Evolutionary conservation across 2,113 vertebrate species (phyloP).

Genomic region (Leucopternis melanops): DNA sequence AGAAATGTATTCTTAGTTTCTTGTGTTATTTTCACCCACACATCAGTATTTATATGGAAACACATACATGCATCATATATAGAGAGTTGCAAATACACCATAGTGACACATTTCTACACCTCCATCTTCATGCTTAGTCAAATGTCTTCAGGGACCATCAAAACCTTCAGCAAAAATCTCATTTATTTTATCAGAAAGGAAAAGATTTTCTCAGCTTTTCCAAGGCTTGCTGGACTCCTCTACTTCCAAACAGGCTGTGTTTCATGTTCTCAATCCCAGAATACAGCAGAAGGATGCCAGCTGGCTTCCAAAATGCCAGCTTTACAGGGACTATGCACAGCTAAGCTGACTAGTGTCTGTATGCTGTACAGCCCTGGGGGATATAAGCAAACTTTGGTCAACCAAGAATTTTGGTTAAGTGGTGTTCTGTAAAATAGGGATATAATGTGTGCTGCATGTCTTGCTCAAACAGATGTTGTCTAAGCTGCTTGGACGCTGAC

Average conservation of each 20-base stretch:
- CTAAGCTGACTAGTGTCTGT: constrained; percentile 11
- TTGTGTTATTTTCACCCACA: neutral
- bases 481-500: constrained; percentile 1
- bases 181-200: constrained; percentile 19
- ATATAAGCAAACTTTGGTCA: constrained; percentile 3
- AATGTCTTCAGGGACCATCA: neutral
- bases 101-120: neutral
- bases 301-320: constrained; percentile 46
- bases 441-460: neutral
- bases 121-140: neutral
- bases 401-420: constrained; percentile 29
- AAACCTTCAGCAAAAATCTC: constrained; percentile 6
- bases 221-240: constrained; percentile 9
- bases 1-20: neutral
- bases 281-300: constrained; percentile 34
- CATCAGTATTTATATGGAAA: neutral
- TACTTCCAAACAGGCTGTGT: constrained; percentile 10
- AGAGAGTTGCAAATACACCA: neutral
- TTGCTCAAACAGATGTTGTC: constrained; percentile 5
- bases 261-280: constrained; percentile 15
- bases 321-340: constrained; percentile 1
- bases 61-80: neutral
- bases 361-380: neutral
- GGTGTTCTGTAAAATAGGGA: neutral
- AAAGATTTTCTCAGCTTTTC: constrained; percentile 23